Percentiles rank a stretch among this genome's conserved stretches.
These are phyloP conservation scores for Hippocampus abdominalis DNA, from an alignment of 2,113 vertebrate species.

Conservation along the genomic window DNA sequence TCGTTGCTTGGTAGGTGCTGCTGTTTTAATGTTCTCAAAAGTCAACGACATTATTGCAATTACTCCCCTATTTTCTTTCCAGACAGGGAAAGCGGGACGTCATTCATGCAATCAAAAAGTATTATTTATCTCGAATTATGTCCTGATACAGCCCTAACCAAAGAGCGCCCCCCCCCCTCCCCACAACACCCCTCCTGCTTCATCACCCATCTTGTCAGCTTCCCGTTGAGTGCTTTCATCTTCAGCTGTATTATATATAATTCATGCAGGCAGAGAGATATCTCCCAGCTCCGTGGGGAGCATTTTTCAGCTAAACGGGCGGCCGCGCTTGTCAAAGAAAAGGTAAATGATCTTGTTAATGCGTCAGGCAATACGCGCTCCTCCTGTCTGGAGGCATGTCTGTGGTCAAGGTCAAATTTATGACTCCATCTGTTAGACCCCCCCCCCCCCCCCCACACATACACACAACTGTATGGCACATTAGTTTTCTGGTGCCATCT, in stretches of 20 bases:
- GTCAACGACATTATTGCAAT: background rate
- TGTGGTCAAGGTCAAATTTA: slow-evolving; percentile 65
- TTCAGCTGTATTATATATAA: slow-evolving; percentile 68
- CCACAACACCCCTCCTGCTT: slow-evolving; percentile 48
- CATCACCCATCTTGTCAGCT: slow-evolving; percentile 59
- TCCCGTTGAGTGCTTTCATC: slow-evolving; percentile 63
- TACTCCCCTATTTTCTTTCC: background rate
- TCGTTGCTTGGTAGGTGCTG: background rate
- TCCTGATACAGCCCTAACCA: slow-evolving; percentile 48
- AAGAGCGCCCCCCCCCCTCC: slow-evolving; percentile 7
- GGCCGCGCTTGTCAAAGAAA: slow-evolving; percentile 54
- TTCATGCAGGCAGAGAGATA: slow-evolving; percentile 64
- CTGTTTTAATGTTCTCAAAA: no score
- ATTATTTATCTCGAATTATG: background rate
- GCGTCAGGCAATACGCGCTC: slow-evolving; percentile 61
- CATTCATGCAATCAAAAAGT: background rate
- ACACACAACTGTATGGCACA: slow-evolving; percentile 20
- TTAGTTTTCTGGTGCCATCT: slow-evolving; percentile 38
- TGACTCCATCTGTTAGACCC: slow-evolving; percentile 62
- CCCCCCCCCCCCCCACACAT: background rate
- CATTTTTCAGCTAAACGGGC: slow-evolving; percentile 60
- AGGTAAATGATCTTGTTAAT: slow-evolving; percentile 65
- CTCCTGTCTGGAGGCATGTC: slow-evolving; percentile 44
- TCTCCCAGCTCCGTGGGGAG: slow-evolving; percentile 62
- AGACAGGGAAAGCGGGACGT: no score